Base-by-base conservation (phyloP, 37 sponge, comb jelly and placozoan species). In the Geodia barretti region DNA sequence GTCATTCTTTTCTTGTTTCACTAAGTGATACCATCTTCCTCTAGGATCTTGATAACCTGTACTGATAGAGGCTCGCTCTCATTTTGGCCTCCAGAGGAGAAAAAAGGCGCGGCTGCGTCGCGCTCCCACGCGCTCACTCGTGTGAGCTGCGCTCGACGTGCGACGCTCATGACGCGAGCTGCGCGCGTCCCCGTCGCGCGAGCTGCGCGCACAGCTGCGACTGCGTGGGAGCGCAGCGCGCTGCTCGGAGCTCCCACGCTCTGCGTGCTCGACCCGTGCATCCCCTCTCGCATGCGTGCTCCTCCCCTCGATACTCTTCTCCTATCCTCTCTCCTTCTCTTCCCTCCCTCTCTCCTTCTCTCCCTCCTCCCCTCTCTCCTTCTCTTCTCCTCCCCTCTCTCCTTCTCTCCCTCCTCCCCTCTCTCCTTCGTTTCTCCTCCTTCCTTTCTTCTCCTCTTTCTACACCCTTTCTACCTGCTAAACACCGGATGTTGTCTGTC, bases 1-100 rank as follows among this genome's bases (percentile, higher is more conserved):
- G 86, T 62, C 31, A 66, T 1, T 2, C 24, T 31, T 25, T n/a
- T n/a, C n/a, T n/a, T n/a, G n/a, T n/a, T n/a, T n/a, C n/a, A n/a
- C n/a, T n/a, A n/a, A n/a, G n/a, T n/a, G n/a, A 26, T 60, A n/a
- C 68, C 23, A 1, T 73, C n/a, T 42, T 1, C 24, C 38, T 74
- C 5, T 37, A 92, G 93, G 37, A 73, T 65, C 8, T 58, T 92
- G 39, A 77, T 92, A 9, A 88, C 89, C 1, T 92, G 93, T 28
- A 87, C 84, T 41, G 86, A 92, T 28, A 81, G 47, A 71, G 93
- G 93, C 1, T 28, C 54, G 14, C 42, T 92, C n/a, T 71, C 85
- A 11, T 84, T 78, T 38, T 92, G 93, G 93, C 89, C 93, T 40
- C 33, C 75, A 28, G 78, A 42, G 17, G 35, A 32, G 4, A 82